Evolutionary conservation across 2,888 invertebrate genomes (phyloP).

Genomic region (Adelognathus sp.): DNA sequence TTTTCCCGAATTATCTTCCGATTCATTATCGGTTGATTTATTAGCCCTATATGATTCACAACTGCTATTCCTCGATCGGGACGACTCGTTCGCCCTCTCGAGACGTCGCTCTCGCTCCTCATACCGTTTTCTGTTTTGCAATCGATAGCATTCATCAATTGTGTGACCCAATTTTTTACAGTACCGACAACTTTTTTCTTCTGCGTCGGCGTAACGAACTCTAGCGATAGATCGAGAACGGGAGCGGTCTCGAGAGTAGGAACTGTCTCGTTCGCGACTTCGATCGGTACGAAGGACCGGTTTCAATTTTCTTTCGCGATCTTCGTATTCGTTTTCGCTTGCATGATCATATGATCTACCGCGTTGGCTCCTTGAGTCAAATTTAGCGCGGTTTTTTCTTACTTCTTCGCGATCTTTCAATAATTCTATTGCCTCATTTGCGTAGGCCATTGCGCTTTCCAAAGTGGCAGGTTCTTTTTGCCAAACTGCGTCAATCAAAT

Average conservation of each 20-base stretch:
- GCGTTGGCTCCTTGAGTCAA: not conserved
- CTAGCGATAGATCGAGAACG: not conserved
- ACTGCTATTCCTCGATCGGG: not conserved
- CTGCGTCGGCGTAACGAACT: conserved; percentile 6
- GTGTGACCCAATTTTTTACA: not conserved
- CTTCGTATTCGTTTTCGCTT: not conserved
- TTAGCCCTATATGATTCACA: not conserved
- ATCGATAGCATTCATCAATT: not conserved
- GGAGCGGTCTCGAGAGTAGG: too few species aligned
- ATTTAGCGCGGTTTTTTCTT: not conserved
- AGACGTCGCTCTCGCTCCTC: not conserved
- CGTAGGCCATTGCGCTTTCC: not conserved
- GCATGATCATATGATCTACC: not conserved
- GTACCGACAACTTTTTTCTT: not conserved
- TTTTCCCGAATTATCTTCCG: not conserved
- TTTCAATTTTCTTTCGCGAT: not conserved
- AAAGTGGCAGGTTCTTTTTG: not conserved
- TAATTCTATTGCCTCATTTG: not conserved
- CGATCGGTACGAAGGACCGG: not conserved
- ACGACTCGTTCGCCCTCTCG: not conserved
- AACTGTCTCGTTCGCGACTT: not conserved
- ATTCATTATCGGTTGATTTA: not conserved
- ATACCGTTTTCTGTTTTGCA: not conserved
- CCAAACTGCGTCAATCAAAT: not conserved
- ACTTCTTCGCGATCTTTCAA: not conserved